phyloP scores from a whole-genome alignment of 2,888 invertebrate genomes.

The Busseola fusca region DNA sequence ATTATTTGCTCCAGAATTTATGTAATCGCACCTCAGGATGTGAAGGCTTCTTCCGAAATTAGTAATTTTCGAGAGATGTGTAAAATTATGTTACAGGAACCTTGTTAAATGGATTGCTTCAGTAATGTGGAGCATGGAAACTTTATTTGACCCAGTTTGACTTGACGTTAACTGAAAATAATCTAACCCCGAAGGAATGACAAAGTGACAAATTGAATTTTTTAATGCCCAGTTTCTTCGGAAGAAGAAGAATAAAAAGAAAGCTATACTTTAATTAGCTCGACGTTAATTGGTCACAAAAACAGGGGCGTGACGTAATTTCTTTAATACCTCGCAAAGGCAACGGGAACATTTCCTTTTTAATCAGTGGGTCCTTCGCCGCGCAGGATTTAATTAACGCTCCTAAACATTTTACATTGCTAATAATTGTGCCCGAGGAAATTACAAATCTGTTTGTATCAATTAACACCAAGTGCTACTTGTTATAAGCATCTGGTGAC shows the following conservation, averaged over 20 bases:
- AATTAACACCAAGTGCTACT: constrained; percentile 72
- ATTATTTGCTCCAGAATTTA: constrained; percentile 66
- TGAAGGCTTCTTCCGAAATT: constrained; percentile 46
- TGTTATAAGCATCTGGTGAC: constrained; percentile 58
- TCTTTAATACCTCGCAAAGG: constrained; percentile 68
- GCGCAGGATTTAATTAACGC: constrained; percentile 81
- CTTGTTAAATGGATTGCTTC: constrained; percentile 17
- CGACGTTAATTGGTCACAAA: constrained; percentile 66
- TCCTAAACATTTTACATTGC: constrained; percentile 81
- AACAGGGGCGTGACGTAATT: constrained; percentile 70
- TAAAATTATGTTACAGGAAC: constrained; percentile 28
- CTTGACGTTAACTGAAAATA: constrained; percentile 25
- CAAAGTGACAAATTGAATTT: constrained; percentile 42
- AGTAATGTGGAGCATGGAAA: constrained; percentile 6
- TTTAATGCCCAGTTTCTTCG: constrained; percentile 41
- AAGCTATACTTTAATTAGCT: constrained; percentile 65
- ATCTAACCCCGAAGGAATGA: constrained; percentile 31
- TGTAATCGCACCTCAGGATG: constrained; percentile 63
- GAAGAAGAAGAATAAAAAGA: constrained; percentile 55
- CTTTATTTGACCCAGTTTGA: constrained; percentile 19
- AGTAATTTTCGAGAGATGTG: constrained; percentile 45
- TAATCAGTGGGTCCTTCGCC: constrained; percentile 72
- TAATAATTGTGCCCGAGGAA: constrained; percentile 77
- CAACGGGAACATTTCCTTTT: constrained; percentile 70
- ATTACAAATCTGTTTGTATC: constrained; percentile 75